Conservation (phyloP, 2,888 invertebrate species). For the Ligdia adustata region DNA sequence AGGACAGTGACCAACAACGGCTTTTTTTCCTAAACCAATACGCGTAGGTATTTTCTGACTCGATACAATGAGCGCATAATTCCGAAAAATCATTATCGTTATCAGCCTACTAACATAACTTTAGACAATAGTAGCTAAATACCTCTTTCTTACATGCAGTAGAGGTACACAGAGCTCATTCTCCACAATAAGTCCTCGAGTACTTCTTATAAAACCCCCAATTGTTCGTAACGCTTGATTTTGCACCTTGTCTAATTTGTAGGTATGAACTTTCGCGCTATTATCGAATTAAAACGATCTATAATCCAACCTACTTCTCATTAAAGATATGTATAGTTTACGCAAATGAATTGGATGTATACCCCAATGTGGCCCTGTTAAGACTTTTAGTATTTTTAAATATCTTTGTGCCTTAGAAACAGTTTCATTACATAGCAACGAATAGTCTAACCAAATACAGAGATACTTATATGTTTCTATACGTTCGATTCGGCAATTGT, state of each 20-base stretch:
- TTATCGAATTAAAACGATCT: neutral
- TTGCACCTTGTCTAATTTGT: neutral
- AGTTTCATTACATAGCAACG: too few relatives aligned
- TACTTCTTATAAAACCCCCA: neutral
- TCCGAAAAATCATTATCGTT: neutral
- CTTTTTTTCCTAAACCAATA: neutral
- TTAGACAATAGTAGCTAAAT: neutral
- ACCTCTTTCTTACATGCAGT: neutral
- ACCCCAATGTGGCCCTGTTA: too few relatives aligned
- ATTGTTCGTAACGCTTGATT: constrained; percentile 1
- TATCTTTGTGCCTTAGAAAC: too few relatives aligned
- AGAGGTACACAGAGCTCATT: neutral
- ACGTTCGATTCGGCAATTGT: too few relatives aligned
- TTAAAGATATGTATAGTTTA: too few relatives aligned
- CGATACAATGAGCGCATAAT: neutral
- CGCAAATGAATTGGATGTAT: too few relatives aligned
- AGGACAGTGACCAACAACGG: neutral
- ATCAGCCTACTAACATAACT: neutral
- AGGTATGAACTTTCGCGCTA: neutral
- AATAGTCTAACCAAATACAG: too few relatives aligned
- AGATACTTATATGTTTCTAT: too few relatives aligned
- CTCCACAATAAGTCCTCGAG: neutral
- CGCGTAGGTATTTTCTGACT: neutral
- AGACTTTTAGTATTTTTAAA: too few relatives aligned
- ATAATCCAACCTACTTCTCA: neutral